These are phyloP conservation scores for Actinia equina DNA, from an alignment of 64 coral and sea anemone species.

Conservation along the genomic window DNA sequence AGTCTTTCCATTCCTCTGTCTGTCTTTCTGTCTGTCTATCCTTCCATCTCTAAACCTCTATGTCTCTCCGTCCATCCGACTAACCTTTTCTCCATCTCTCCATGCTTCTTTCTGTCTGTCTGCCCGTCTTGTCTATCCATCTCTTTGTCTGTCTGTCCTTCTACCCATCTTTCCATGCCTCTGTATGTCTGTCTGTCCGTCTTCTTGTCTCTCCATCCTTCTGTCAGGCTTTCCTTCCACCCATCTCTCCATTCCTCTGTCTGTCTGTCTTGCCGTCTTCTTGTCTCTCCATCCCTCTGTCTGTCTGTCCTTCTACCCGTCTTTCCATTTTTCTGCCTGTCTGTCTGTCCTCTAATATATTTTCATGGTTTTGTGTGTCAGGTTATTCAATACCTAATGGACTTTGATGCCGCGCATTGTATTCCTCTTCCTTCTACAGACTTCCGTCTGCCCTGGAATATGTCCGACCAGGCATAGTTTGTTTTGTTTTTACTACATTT, in stretches of 20 bases:
- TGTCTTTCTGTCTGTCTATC: no score
- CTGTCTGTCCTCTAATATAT: not conserved
- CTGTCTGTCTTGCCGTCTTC: no score
- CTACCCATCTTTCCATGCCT: no score
- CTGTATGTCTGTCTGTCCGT: no score
- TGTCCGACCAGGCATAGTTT: not conserved
- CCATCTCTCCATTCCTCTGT: not conserved
- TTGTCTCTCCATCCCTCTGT: not conserved
- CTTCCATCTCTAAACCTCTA: not conserved
- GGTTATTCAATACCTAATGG: slow-evolving; percentile 90
- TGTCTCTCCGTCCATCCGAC: no score
- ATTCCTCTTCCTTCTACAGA: slow-evolving; percentile 79
- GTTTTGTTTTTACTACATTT: not conserved
- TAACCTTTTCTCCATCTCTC: not conserved
- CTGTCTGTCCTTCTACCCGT: not conserved
- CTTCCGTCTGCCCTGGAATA: slow-evolving; percentile 82
- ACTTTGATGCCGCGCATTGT: slow-evolving; percentile 92
- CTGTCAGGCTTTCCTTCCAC: no score
- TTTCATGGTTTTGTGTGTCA: slow-evolving; percentile 1
- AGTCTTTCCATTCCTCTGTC: no score
- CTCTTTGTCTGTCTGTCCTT: no score
- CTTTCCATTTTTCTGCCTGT: not conserved
- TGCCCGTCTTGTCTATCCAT: no score
- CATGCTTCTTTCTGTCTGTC: no score
- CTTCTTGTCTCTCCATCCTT: no score